A percentile compares a stretch with the other conserved stretches of the same genome.
phyloP scores from a whole-genome alignment of 2,888 invertebrate species.

The Agrochola macilenta region DNA sequence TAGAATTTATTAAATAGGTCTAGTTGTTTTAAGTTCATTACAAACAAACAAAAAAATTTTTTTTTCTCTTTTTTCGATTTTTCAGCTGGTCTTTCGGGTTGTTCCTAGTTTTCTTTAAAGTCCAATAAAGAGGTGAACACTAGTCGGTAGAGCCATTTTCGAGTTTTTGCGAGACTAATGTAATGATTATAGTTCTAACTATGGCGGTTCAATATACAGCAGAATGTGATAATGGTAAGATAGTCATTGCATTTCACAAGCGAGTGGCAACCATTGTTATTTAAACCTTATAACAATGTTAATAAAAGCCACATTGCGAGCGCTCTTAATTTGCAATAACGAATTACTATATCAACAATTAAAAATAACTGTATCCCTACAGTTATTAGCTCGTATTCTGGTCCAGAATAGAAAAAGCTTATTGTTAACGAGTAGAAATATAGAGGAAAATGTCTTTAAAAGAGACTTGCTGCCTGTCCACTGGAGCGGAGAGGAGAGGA shows the following conservation, averaged over 20 bases:
- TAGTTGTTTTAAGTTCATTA: no score
- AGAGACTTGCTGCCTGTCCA: no score
- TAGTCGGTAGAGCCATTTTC: no score
- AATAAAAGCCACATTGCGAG: background rate
- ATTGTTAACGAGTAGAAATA: background rate
- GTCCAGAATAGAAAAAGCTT: background rate
- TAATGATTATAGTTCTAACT: background rate
- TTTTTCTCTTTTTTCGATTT: no score
- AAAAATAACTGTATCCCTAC: background rate
- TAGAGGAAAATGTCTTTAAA: background rate
- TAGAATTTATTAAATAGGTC: no score
- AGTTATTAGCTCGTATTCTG: background rate
- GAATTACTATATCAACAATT: background rate
- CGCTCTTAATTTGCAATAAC: background rate
- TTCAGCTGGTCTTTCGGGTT: no score
- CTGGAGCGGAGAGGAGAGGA: no score
- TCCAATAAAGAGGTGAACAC: no score
- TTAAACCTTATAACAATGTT: background rate
- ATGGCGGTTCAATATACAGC: background rate
- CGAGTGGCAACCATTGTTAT: background rate
- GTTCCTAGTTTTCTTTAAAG: no score
- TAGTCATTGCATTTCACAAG: background rate
- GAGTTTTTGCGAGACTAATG: no score
- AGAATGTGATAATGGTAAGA: background rate
- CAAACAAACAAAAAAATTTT: no score